Evolutionary conservation across 2,797 vertebrate genomes (phyloP), one percentile per base, ranked within the genome.

Genomic region (Adelosebastes latens): DNA sequence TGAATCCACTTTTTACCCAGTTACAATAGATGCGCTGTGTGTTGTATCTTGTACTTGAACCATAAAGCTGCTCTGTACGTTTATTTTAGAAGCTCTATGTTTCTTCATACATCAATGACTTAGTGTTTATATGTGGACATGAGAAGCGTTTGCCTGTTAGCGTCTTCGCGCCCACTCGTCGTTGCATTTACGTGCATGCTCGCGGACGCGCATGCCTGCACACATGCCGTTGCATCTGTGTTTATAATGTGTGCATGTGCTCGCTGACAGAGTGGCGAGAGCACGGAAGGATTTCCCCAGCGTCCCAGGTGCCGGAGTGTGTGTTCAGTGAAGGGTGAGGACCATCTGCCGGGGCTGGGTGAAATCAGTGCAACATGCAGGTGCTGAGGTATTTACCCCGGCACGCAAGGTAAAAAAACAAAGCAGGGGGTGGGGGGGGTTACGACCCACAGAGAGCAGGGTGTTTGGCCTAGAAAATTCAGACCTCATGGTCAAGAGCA

Each of bases 271-370:
- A 86, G 85, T 65, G 80, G 77, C 77, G 11, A 69, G 70, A 84
- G 78, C 82, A 81, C 65, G 65, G 75, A 73, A 77, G 85, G 84
- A 86, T 90, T 78, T 90, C 89, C 90, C 87, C 61, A 8, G 83
- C 31, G 84, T 87, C 79, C 87, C 88, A 91, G 92, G 92, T 93
- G 90, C 83, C 32, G 61, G 77, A 82, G 87, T 78, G 84, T 87
- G 87, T 88, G 89, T 42, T 81, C 88, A 80, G 75, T 79, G 82
- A 80, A 92, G 92, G 84, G 92, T 88, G 87, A 92, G 80, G 89
- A 95, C 94, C 95, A 95, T 95, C 94, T 96, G 94, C 88, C 84
- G 73, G 84, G 79, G 89, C 87, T 68, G 80, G 91, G 90, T 85
- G 80, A 90, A 91, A 92, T 91, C 90, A 86, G 83, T 74, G 84